phyloP scores from a whole-genome alignment of 2,888 invertebrate species.

The Trachelus tabidus region DNA sequence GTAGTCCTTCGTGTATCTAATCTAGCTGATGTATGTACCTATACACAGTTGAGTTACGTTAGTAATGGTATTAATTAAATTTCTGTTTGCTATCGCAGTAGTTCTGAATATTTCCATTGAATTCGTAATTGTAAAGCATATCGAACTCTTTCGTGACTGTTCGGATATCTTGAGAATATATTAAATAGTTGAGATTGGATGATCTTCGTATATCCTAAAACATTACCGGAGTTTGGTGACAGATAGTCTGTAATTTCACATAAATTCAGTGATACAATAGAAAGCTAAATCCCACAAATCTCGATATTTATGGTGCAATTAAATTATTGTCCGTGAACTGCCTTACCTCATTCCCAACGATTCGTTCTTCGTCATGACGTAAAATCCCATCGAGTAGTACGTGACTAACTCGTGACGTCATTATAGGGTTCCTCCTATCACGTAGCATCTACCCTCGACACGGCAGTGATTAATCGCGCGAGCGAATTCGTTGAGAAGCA shows the following conservation, averaged over 20 bases:
- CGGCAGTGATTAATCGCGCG: neutral
- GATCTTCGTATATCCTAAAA: neutral
- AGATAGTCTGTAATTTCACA: neutral
- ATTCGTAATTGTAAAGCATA: neutral
- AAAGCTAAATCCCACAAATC: neutral
- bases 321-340: conserved; percentile 23
- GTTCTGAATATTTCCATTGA: neutral
- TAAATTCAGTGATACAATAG: neutral
- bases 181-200: neutral
- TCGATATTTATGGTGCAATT: conserved; percentile 4
- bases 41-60: neutral
- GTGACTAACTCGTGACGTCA: conserved; percentile 18
- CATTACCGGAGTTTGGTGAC: neutral
- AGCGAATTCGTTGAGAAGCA: neutral
- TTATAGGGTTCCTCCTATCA: conserved; percentile 1
- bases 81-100: neutral
- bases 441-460: conserved; percentile 3
- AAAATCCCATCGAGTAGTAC: neutral
- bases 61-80: neutral
- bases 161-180: neutral
- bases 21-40: neutral
- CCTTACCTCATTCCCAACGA: conserved; percentile 4
- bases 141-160: neutral
- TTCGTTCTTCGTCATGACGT: neutral
- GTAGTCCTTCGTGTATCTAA: neutral